Base-by-base conservation (phyloP, 2,113 vertebrate species). In the Pelmatolapia mariae region DNA sequence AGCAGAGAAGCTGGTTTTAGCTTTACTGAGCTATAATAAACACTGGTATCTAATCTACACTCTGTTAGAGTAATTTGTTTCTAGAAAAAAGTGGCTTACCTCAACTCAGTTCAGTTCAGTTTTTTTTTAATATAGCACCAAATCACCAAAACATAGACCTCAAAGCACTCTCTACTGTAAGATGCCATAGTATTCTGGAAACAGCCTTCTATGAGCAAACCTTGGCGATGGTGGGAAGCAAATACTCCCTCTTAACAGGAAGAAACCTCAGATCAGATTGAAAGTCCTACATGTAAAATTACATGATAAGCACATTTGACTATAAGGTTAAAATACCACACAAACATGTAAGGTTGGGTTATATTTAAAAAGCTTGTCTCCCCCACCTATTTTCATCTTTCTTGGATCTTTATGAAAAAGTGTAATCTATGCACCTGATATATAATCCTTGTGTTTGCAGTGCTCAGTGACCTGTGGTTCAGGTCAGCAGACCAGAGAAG, bases 391-490 rank as follows among this genome's bases (percentile, higher is more conserved):
- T 71, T 43, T 71, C 1, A 24, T 71, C 5, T 45, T 71, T 43
- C 38, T 43, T 43, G 5, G n/a, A 8, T 43, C 63, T 38, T 68
- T 68, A 40, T 6, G 3, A 40, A 40, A 68, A 40, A 40, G 4
- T 0, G 0, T 26, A 9, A 45, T 45, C 40, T 29, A 52, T 84
- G 18, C 47, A 73, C 22, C 4, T 19, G 0, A 24, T 80, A 9
- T 53, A 11, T 57, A 33, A 61, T 36, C 5, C 79, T 16, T 81
- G 26, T 89, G 76, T 81, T 8, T 91, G 88, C 93, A 99, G 98
- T 99, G 98, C 91, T 98, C 98, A 0, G 97, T 97, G 82, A 98
- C 96, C 68, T 99, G 98, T 1, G 98, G 98, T 1, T 84, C 96
- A 9, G 98, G 98, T 0, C 89, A 98, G 47, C 98, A 97, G 95